Base-by-base conservation (phyloP, 2,888 invertebrate species). In the Acrobasis suavella region DNA sequence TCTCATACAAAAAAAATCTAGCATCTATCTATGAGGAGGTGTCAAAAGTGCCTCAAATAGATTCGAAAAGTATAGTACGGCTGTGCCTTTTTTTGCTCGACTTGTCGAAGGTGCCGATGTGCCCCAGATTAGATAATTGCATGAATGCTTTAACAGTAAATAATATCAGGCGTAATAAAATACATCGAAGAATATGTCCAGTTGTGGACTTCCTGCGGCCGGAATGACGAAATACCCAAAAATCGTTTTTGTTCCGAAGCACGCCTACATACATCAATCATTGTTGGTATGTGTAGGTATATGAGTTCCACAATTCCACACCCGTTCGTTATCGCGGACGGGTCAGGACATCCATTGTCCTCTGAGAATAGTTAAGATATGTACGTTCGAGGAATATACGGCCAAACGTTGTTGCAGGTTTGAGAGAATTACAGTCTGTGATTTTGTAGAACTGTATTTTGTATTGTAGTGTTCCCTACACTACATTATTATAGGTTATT, bases 201-300 rank as follows among this genome's bases (percentile, higher is more conserved):
- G 32, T 32, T 32, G 32, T 32, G 8, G 7, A 7, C 32, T 32
- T 32, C 7, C 32, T 5, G 2, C n/a, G 14, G 6, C n/a, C 9
- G 46, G 6, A 46, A 14, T 14, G n/a, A n/a, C 6, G 5, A 2
- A 12, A 42, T 12, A 42, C 5, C 46, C n/a, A 17, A 38, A 62
- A 67, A 62, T 15, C 56, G 59, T 61, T 50, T 39, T 61, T 51
- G 62, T 65, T 65, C 56, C 52, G 58, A 59, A 65, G 64, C 61
- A 56, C 16, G 17, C 51, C 60, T 9, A 54, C 69, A 32, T 22
- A 22, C 22, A 79, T 80, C 78, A 72, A 80, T 80, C 79, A 81
- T 75, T 50, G 61, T 62, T 67, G 63, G 63, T 22, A 22, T 22
- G 22, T 32, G 32, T 32, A 32, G 32, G 66, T 66, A 73, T 73